phyloP scores from a whole-genome alignment of 2,113 vertebrate genomes.

The Ctenodactylus gundi region DNA sequence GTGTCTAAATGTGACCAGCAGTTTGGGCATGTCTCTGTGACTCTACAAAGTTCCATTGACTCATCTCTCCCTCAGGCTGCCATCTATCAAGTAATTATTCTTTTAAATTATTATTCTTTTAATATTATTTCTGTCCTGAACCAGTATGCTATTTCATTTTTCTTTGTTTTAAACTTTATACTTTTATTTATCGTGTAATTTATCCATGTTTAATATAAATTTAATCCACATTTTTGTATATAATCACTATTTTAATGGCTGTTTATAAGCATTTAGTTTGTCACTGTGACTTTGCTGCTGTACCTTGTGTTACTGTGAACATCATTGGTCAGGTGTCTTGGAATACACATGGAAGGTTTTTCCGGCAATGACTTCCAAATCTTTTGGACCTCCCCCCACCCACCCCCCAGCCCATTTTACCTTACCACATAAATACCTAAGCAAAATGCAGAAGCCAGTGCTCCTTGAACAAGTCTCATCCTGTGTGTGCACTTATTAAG shows the following conservation, averaged over 20 bases:
- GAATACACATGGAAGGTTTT: neutral
- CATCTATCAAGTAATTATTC: neutral
- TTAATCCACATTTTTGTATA: neutral
- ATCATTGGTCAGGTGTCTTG: neutral
- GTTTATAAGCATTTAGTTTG: neutral
- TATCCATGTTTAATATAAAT: too few relatives aligned
- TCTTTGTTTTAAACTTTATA: slow-evolving; percentile 16
- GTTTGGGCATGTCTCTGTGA: neutral
- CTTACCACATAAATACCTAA: neutral
- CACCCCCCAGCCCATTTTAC: neutral
- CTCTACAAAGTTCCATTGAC: neutral
- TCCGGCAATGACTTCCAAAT: neutral
- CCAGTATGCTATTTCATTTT: neutral
- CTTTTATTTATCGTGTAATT: neutral
- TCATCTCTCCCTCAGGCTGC: neutral
- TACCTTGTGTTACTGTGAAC: neutral
- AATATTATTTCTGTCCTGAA: neutral
- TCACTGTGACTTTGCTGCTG: neutral
- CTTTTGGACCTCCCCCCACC: neutral
- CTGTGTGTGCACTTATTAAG: neutral
- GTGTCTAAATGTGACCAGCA: neutral
- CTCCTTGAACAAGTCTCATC: neutral
- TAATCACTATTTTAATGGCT: neutral
- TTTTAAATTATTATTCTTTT: neutral
- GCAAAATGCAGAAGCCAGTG: neutral